Evolutionary conservation across 2,797 vertebrate species (phyloP).

Genomic region (Neosalanx taihuensis): DNA sequence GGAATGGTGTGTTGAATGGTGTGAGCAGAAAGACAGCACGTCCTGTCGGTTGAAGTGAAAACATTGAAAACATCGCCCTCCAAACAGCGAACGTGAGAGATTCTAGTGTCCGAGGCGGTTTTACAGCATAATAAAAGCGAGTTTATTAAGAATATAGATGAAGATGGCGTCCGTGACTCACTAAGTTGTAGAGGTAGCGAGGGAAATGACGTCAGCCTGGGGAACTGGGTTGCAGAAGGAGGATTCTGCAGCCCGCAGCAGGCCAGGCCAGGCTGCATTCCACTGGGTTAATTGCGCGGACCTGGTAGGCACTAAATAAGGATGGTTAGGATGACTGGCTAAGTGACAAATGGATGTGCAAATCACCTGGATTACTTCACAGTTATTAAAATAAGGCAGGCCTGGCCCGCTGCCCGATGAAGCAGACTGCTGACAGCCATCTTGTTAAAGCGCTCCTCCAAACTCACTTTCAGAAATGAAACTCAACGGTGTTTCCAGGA

Average conservation of each 20-base stretch:
- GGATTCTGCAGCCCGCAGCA: conserved; percentile 28
- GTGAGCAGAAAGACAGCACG: too few relatives aligned
- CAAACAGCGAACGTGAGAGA: conserved; percentile 36
- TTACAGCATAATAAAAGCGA: conserved; percentile 46
- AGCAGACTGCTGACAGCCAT: conserved; percentile 23
- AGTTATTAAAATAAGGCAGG: conserved; percentile 53
- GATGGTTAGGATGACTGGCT: conserved; percentile 65
- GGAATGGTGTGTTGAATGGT: too few relatives aligned
- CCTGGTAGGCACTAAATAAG: conserved; percentile 70
- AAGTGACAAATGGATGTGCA: conserved; percentile 67
- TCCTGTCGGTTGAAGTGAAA: too few relatives aligned
- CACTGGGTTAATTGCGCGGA: conserved; percentile 69
- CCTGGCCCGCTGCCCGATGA: conserved; percentile 57
- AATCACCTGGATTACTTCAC: conserved; percentile 66
- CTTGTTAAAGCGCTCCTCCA: conserved; percentile 43
- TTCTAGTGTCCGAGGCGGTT: conserved; percentile 22
- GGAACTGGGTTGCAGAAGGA: conserved; percentile 34
- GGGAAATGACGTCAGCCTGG: conserved; percentile 55
- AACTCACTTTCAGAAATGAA: conserved; percentile 28
- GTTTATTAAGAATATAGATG: conserved; percentile 56
- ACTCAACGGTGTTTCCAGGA: conserved; percentile 33
- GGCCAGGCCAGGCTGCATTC: conserved; percentile 45
- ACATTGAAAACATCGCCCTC: too few relatives aligned
- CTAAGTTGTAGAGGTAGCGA: conserved; percentile 38
- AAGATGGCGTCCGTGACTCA: conserved; percentile 50